Percentiles rank a stretch among this genome's conserved stretches.
Conservation (phyloP, 2,113 vertebrate genomes). For the Sylvicapra grimmia region DNA sequence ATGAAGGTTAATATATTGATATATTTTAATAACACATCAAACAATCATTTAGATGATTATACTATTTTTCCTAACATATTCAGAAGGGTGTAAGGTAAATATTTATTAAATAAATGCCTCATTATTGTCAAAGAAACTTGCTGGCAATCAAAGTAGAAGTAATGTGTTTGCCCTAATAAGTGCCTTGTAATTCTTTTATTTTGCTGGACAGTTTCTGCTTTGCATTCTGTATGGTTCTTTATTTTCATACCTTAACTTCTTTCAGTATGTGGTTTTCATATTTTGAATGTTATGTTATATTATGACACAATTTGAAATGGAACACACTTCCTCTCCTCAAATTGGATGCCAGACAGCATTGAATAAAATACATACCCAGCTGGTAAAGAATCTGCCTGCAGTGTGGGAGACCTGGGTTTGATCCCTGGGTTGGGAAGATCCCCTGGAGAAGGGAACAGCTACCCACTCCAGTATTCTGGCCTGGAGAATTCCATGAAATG, state of each 20-base stretch:
- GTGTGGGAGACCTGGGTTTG: not conserved
- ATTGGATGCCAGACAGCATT: not conserved
- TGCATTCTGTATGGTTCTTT: not conserved
- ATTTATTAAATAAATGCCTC: not conserved
- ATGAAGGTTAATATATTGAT: not conserved
- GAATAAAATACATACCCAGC: not conserved
- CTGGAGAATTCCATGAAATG: not conserved
- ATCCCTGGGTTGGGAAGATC: not conserved
- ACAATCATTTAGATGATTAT: not conserved
- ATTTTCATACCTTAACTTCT: not conserved
- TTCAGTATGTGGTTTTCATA: not conserved
- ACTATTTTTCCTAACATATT: not conserved
- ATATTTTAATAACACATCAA: not conserved
- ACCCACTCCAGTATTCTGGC: not conserved
- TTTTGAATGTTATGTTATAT: not conserved
- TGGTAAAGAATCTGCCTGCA: not conserved
- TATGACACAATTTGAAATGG: not conserved
- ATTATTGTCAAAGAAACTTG: not conserved
- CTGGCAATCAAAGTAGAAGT: not conserved
- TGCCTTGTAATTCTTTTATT: not conserved
- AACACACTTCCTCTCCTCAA: not conserved
- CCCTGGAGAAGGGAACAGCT: not conserved
- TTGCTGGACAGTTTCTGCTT: not conserved
- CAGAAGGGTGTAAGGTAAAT: not conserved
- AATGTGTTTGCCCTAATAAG: not conserved